Conservation (phyloP, 1,140 invertebrate genomes). For the Cardiocondyla obscurior region DNA sequence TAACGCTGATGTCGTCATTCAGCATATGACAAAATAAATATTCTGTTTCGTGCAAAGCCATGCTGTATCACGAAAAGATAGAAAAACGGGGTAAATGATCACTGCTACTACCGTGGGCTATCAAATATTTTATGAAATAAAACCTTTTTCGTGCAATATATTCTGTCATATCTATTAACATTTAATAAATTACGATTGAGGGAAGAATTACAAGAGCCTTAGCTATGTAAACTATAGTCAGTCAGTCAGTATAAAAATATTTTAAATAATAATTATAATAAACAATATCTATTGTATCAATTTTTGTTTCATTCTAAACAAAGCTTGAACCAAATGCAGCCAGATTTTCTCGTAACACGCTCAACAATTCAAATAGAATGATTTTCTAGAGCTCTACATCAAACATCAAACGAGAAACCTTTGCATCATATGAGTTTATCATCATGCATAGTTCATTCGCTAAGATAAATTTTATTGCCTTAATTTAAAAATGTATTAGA, state of each 20-base stretch:
- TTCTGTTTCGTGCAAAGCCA: conserved; percentile 49
- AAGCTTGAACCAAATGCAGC: neutral
- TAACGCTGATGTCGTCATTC: conserved; percentile 1
- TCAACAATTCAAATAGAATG: neutral
- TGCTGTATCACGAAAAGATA: conserved; percentile 7
- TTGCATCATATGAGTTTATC: conserved; percentile 53
- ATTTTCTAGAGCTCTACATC: conserved; percentile 51
- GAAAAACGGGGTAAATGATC: neutral
- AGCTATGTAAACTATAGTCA: too few species aligned
- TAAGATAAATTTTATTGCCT: conserved; percentile 30
- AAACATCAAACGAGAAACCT: conserved; percentile 56
- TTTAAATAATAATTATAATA: neutral
- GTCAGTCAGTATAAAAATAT: neutral
- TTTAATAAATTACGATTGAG: conserved; percentile 16
- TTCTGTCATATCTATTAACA: conserved; percentile 9
- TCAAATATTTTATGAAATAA: neutral
- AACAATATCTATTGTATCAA: neutral
- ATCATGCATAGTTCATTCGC: conserved; percentile 54
- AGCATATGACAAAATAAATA: conserved; percentile 4
- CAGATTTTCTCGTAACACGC: neutral
- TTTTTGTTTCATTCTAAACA: neutral
- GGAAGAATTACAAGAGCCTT: neutral
- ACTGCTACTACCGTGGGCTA: neutral
- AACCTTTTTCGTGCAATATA: conserved; percentile 39
- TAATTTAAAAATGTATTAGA: conserved; percentile 27